Percentiles rank a stretch among this genome's conserved stretches.
Conservation (phyloP, 1,140 invertebrate genomes). For the Drosophila ficusphila region DNA sequence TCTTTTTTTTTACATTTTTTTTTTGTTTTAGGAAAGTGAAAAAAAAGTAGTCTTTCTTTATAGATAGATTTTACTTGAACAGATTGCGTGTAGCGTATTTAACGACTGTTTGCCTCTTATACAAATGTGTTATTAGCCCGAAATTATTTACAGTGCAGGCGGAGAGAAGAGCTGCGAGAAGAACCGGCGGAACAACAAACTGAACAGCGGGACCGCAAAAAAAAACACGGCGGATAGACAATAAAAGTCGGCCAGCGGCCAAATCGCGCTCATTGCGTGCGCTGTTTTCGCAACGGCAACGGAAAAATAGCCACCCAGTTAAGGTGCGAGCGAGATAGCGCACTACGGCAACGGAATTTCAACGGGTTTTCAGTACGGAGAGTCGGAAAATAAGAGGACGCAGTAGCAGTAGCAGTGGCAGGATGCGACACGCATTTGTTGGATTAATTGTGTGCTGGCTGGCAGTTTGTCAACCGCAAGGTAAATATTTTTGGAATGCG, state of each 20-base stretch:
- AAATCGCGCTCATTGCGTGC: conserved; percentile 78
- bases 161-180: background rate
- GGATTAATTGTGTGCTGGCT: conserved; percentile 81
- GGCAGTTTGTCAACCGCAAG: conserved; percentile 83
- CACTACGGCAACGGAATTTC: background rate
- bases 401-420: conserved; percentile 39
- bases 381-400: background rate
- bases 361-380: conserved; percentile 16
- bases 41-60: too few relatives aligned
- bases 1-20: too few relatives aligned
- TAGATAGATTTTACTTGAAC: too few relatives aligned
- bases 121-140: too few relatives aligned
- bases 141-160: background rate
- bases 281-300: conserved; percentile 70
- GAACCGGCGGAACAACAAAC: conserved; percentile 31
- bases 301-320: conserved; percentile 48
- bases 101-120: too few relatives aligned
- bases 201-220: conserved; percentile 40
- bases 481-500: conserved; percentile 78
- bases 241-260: conserved; percentile 77
- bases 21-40: too few relatives aligned
- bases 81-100: too few relatives aligned
- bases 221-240: conserved; percentile 49
- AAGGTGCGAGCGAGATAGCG: background rate
- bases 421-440: conserved; percentile 77